Conservation (phyloP, 2,113 vertebrate species). For the Romanogobio albipinnatus region DNA sequence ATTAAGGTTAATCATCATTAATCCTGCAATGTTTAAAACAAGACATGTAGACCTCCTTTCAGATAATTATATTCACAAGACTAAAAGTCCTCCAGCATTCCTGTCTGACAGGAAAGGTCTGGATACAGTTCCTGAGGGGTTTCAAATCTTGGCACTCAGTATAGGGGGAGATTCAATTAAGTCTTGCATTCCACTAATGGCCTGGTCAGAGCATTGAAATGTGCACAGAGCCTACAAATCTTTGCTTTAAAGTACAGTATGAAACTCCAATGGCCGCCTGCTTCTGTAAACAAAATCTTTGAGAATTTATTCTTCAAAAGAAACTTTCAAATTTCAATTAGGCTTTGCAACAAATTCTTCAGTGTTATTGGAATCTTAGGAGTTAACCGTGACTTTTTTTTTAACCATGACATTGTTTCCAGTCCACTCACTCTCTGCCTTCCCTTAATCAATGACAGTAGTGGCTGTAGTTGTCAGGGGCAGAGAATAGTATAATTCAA, state of each 20-base stretch:
- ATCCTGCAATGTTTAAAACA: neutral
- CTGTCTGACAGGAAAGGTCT: slow-evolving; percentile 13
- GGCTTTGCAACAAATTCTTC: neutral
- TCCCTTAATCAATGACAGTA: neutral
- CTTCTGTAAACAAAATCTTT: neutral
- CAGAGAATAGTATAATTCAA: neutral
- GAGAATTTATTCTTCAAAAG: neutral
- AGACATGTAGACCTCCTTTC: neutral
- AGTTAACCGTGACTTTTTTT: neutral
- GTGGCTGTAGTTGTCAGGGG: neutral
- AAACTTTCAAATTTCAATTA: neutral
- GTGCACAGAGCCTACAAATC: neutral
- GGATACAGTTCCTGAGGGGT: neutral
- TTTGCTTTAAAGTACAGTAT: neutral
- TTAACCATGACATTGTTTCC: neutral
- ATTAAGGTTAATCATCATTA: neutral
- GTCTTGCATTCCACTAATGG: neutral
- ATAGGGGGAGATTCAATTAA: slow-evolving; percentile 13
- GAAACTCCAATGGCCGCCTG: neutral
- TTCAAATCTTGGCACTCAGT: slow-evolving; percentile 15
- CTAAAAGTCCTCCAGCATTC: neutral
- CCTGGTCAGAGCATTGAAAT: neutral
- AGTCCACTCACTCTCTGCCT: neutral
- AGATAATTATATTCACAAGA: neutral
- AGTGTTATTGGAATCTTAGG: neutral